Evolutionary conservation across 2,797 vertebrate species (phyloP).

Genomic region (Hyperoplus lanceolatus): DNA sequence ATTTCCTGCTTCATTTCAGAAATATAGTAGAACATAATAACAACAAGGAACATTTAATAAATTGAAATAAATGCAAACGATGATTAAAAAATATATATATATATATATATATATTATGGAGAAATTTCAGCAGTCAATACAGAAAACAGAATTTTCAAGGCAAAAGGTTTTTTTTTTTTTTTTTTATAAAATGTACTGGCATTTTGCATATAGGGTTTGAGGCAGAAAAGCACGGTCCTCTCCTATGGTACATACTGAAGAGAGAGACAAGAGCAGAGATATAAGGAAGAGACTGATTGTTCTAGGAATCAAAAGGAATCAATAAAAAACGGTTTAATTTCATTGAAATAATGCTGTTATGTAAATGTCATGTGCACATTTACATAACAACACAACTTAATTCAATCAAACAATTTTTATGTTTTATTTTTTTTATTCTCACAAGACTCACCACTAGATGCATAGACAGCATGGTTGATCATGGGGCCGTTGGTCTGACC

Average conservation of each 20-base stretch:
- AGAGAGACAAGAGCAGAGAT: not conserved
- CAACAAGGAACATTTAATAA: not conserved
- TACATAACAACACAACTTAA: too few relatives aligned
- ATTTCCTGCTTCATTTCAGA: not conserved
- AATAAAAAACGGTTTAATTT: not conserved
- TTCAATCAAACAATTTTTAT: too few relatives aligned
- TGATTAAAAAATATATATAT: too few relatives aligned
- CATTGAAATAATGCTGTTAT: not conserved
- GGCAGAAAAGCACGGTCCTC: not conserved
- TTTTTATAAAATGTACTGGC: not conserved
- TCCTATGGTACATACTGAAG: not conserved
- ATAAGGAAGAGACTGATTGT: not conserved
- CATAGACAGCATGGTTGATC: constrained; percentile 57
- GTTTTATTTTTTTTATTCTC: too few relatives aligned
- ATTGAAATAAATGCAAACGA: too few relatives aligned
- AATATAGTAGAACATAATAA: not conserved
- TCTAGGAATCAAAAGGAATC: not conserved
- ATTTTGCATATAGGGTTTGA: not conserved
- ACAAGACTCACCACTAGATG: constrained; percentile 66
- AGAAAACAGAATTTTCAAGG: not conserved
- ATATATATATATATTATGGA: too few relatives aligned
- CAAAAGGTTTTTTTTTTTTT: not conserved
- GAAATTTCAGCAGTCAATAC: not conserved
- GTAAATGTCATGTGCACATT: not conserved
- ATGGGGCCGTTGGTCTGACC: constrained; percentile 47